Percentiles rank a stretch among this genome's conserved stretches.
These are phyloP conservation scores for Cremastinae sp. DNA, from an alignment of 2,888 invertebrate species.

Conservation along the genomic window DNA sequence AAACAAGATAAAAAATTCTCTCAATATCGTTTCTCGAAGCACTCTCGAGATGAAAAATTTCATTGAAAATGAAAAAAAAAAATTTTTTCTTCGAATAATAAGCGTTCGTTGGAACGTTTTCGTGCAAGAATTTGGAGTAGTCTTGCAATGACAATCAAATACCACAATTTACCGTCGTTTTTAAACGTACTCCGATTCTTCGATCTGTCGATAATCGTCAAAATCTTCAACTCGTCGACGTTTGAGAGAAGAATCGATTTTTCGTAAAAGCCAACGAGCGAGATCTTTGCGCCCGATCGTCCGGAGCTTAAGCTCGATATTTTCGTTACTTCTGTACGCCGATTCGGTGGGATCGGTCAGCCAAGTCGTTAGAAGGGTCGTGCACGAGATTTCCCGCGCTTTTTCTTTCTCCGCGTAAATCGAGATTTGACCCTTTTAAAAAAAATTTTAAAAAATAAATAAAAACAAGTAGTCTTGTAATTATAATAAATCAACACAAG, in stretches of 20 bases:
- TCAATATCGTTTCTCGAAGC: too few relatives aligned
- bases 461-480: too few relatives aligned
- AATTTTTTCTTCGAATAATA: background rate
- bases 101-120: too few relatives aligned
- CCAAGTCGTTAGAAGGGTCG: slow-evolving; percentile 54
- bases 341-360: slow-evolving; percentile 54
- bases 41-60: too few relatives aligned
- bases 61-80: too few relatives aligned
- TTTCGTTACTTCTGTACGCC: slow-evolving; percentile 47
- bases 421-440: slow-evolving; percentile 35
- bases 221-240: slow-evolving; percentile 32
- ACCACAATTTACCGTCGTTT: slow-evolving; percentile 56
- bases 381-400: slow-evolving; percentile 41
- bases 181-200: slow-evolving; percentile 63
- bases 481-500: too few relatives aligned
- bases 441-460: background rate
- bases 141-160: slow-evolving; percentile 37
- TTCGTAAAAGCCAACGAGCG: slow-evolving; percentile 54
- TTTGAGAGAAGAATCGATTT: slow-evolving; percentile 37
- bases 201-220: slow-evolving; percentile 37
- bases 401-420: slow-evolving; percentile 49
- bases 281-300: slow-evolving; percentile 60
- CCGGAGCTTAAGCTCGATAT: slow-evolving; percentile 55
- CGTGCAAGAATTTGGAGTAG: background rate
- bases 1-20: too few relatives aligned